Percentiles rank a stretch among this genome's conserved stretches.
Conservation (phyloP, 2,888 invertebrate genomes). For the Dicycla oo region DNA sequence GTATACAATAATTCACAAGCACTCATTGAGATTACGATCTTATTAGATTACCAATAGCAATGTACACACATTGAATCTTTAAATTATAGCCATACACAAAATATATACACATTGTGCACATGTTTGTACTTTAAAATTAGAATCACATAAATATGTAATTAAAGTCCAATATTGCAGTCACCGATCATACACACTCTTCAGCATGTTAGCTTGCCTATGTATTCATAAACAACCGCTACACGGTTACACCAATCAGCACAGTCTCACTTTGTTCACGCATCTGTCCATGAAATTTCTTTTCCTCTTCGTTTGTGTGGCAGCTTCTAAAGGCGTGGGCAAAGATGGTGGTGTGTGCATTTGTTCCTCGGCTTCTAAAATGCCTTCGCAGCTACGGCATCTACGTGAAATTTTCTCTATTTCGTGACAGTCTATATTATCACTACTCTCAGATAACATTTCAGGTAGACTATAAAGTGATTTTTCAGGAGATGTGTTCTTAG, state of each 20-base stretch:
- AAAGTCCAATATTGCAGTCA: conserved; percentile 84
- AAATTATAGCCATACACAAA: conserved; percentile 83
- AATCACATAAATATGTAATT: conserved; percentile 84
- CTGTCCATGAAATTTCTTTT: conserved; percentile 96
- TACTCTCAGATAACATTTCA: conserved; percentile 85
- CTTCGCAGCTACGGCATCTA: conserved; percentile 92
- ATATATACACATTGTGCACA: conserved; percentile 88
- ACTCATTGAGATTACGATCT: conserved; percentile 88
- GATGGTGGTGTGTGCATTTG: conserved; percentile 90
- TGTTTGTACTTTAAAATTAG: conserved; percentile 89
- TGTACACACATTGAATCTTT: conserved; percentile 76
- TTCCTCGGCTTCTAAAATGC: conserved; percentile 89
- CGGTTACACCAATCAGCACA: conserved; percentile 90
- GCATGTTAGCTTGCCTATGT: conserved; percentile 70
- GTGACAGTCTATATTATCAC: conserved; percentile 79
- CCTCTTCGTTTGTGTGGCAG: conserved; percentile 91
- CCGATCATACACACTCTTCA: conserved; percentile 85
- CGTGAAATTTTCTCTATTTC: conserved; percentile 81
- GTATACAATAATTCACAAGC: conserved; percentile 78
- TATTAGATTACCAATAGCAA: conserved; percentile 80
- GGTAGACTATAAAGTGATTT: conserved; percentile 85
- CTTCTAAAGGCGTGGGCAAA: conserved; percentile 90
- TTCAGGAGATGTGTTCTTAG: conserved; percentile 84
- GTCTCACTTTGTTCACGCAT: conserved; percentile 95
- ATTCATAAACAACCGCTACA: conserved; percentile 63